Percentiles rank a stretch among this genome's conserved stretches.
phyloP scores from a whole-genome alignment of 2,113 vertebrate species.

The Pseudorectes ferrugineus region DNA sequence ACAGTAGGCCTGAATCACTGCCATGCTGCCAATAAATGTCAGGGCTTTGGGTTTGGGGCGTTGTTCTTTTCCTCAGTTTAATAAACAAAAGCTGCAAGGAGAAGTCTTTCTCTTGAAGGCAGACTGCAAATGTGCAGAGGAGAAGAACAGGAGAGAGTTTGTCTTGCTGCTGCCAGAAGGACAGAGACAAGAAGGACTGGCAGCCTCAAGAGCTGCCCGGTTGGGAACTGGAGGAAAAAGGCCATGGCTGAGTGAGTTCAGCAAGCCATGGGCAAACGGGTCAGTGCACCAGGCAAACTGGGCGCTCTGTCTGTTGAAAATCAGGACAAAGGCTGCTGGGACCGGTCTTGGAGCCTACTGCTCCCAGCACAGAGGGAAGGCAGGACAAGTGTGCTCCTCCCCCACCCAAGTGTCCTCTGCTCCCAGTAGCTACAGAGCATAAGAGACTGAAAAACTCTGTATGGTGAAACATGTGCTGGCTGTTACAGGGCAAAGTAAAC shows the following conservation, averaged over 20 bases:
- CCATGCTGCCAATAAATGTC: neutral
- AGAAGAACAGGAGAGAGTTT: neutral
- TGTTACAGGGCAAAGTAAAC: neutral
- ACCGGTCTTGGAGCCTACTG: neutral
- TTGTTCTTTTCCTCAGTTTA: neutral
- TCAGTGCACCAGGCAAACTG: neutral
- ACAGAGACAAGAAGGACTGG: neutral
- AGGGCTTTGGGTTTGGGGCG: neutral
- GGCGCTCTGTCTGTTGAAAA: neutral
- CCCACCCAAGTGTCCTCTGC: neutral
- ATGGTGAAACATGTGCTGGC: neutral
- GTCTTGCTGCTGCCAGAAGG: neutral
- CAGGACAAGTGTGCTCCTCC: neutral
- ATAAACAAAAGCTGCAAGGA: neutral
- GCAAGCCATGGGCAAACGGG: fast-evolving
- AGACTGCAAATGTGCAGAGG: neutral
- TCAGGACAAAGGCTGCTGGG: neutral
- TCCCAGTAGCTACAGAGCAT: neutral
- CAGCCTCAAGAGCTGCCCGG: neutral
- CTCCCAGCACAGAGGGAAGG: neutral
- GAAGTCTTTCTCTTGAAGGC: neutral
- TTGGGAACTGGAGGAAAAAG: neutral
- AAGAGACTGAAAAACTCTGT: neutral
- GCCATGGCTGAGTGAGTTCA: neutral
- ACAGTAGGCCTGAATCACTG: neutral